phyloP scores from a whole-genome alignment of 2,888 invertebrate species.

The Clitarchus hookeri region DNA sequence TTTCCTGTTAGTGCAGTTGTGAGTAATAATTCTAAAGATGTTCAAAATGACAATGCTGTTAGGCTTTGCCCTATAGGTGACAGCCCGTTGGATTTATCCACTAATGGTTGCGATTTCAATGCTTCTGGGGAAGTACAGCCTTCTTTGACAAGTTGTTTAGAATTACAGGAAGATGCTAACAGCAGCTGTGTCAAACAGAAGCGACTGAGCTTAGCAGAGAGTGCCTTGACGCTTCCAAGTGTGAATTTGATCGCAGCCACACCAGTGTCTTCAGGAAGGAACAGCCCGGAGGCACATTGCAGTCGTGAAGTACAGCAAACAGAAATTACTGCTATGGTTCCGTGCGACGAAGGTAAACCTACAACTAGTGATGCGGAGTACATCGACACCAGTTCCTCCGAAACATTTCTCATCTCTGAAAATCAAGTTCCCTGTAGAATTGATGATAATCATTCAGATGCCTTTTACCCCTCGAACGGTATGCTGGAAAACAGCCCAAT shows the following conservation, averaged over 20 bases:
- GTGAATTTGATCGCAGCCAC: slow-evolving; percentile 38
- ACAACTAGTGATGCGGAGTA: neutral
- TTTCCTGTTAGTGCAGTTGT: neutral
- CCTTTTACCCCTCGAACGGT: neutral
- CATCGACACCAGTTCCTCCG: neutral
- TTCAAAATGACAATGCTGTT: neutral
- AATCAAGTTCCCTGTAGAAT: neutral
- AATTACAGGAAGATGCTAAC: neutral
- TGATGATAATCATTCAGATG: neutral
- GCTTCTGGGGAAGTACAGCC: neutral
- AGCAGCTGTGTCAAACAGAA: neutral
- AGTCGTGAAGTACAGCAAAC: neutral
- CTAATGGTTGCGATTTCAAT: neutral
- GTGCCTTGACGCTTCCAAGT: slow-evolving; percentile 30
- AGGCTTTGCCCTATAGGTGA: neutral
- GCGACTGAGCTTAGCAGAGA: neutral
- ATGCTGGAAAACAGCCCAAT: neutral
- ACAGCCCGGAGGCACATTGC: slow-evolving; percentile 30
- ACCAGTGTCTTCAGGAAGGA: slow-evolving; percentile 37
- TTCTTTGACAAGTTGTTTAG: neutral
- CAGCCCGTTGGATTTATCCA: neutral
- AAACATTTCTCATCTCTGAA: neutral
- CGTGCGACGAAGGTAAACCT: neutral
- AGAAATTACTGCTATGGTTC: neutral
- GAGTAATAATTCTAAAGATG: neutral